A percentile compares a stretch with the other conserved stretches of the same genome.
Conservation (phyloP, 2,113 vertebrate genomes). For the Atrichornis clamosus region DNA sequence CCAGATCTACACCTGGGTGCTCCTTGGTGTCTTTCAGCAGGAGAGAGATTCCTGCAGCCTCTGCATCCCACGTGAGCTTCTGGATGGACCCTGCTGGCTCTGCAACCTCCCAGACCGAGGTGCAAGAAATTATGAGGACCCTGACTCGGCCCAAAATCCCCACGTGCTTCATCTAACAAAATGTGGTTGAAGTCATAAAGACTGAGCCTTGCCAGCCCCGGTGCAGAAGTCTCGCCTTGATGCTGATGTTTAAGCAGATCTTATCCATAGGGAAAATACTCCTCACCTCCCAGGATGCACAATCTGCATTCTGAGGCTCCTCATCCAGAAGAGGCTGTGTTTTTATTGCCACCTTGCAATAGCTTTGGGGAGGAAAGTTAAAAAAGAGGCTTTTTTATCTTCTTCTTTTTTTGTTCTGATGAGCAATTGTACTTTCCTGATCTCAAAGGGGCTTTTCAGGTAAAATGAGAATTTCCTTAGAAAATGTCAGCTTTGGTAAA, state of each 20-base stretch:
- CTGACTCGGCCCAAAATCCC: not conserved
- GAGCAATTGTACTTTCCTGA: not conserved
- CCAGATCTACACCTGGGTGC: rapidly evolving
- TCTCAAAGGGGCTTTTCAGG: not conserved
- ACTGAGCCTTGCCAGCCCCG: not conserved
- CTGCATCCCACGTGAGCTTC: not conserved
- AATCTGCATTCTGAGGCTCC: not conserved
- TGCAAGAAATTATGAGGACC: not conserved
- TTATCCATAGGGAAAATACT: not conserved
- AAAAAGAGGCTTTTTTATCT: not conserved
- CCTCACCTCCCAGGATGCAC: not conserved
- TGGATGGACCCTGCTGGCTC: not conserved
- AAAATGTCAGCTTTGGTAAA: not conserved
- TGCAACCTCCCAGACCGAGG: not conserved
- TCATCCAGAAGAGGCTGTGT: not conserved
- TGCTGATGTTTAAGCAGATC: not conserved
- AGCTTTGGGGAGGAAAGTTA: not conserved
- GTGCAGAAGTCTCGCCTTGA: not conserved
- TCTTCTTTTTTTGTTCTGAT: not conserved
- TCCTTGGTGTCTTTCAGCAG: not conserved
- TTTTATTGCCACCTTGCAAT: not conserved
- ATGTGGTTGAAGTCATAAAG: not conserved
- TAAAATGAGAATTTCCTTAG: not conserved
- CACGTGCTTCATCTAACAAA: not conserved
- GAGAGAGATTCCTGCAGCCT: not conserved